These are phyloP conservation scores for Panopea generosa DNA, from an alignment of 2,888 invertebrate genomes.

Conservation along the genomic window DNA sequence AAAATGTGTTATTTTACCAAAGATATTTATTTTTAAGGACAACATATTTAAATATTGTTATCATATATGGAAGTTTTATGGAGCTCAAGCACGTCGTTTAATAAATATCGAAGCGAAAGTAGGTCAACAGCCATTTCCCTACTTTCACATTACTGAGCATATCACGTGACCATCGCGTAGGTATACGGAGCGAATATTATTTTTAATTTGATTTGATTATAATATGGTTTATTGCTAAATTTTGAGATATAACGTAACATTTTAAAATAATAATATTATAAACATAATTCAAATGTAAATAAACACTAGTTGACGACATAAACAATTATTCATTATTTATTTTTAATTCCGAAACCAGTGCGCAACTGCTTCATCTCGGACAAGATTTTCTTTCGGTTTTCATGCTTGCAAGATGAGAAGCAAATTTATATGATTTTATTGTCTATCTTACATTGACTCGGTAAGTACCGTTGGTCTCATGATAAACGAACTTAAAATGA, in stretches of 20 bases:
- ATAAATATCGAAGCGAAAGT: constrained; percentile 16
- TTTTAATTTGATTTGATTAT: neutral
- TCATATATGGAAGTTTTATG: too few species aligned
- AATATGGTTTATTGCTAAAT: neutral
- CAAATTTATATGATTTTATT: constrained; percentile 1
- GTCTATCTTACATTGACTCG: neutral
- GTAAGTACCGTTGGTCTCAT: neutral
- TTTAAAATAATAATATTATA: neutral
- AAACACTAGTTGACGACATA: too few species aligned
- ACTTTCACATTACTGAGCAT: constrained; percentile 17
- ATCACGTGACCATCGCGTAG: constrained; percentile 23
- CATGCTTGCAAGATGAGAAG: constrained; percentile 25
- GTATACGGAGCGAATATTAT: constrained; percentile 21
- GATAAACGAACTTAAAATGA: neutral
- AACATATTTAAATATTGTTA: too few species aligned
- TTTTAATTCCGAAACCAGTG: constrained; percentile 58
- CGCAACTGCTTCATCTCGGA: constrained; percentile 23
- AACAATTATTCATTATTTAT: too few species aligned
- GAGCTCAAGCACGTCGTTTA: too few species aligned
- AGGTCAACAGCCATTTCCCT: constrained; percentile 17
- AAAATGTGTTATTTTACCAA: too few species aligned
- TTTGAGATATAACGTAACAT: neutral
- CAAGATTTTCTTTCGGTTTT: constrained; percentile 52
- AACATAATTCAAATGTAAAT: too few species aligned
- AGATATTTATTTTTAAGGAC: too few species aligned